Evolutionary conservation across 2,888 invertebrate species (phyloP), one percentile per base, ranked within the genome.

Genomic region (Nasonovia ribisnigri): DNA sequence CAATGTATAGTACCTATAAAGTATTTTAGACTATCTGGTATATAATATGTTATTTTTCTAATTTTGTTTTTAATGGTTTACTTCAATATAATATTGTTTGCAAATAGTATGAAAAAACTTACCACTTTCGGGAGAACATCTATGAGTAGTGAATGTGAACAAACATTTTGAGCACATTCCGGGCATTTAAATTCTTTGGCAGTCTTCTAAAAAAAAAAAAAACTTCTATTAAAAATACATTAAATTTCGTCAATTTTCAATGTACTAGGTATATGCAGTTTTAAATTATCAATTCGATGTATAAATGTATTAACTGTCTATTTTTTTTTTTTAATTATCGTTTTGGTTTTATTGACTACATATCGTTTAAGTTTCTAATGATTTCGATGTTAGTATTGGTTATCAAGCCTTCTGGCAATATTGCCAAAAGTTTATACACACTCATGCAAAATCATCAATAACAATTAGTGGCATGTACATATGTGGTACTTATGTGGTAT

Each of bases 91-190:
- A 77, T 36, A 20, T 77, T 77, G 57, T 36, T 3, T 36, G 4
- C 13, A 16, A 48, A 77, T 48, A 36, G 0, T 77, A 77, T 29
- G 16, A 84, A 91, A 51, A 84, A 26, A 86, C 92, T 92, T 29
- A 92, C 92, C n/a, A 11, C 26, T 87, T 92, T 87, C 16, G 57
- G 87, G 20, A 48, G 8, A 24, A 87, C 92, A 48, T 87, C 87
- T 13, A 92, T 87, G 48, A 92, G 87, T 16, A 92, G 36, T 36
- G 92, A 92, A 92, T 92, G 92, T 10, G 92, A 87, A 29, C 92
- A 92, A 36, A 92, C 60, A 36, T 92, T 92, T 92, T 92, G 87
- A 29, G 87, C 42, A 20, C 92, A 92, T 60, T 92, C 43, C 16
- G 87, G 48, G 10, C 92, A 92, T 29, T 67, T 92, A 3, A 67